Evolutionary conservation across 2,113 vertebrate genomes (phyloP).

Genomic region (Myotis brandtii): DNA sequence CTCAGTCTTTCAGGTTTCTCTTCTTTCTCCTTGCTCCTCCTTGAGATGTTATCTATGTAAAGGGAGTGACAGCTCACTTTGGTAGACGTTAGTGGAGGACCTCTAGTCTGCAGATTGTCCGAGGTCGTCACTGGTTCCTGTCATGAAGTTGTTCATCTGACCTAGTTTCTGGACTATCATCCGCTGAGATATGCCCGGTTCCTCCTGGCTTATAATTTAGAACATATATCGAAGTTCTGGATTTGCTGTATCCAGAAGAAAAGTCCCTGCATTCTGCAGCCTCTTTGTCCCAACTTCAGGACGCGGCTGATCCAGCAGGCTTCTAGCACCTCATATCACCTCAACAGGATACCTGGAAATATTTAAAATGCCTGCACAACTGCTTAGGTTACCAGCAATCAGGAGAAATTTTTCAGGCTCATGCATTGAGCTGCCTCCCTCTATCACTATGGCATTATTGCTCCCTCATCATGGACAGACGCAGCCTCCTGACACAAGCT

Average conservation of each 20-base stretch:
- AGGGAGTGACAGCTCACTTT: background rate
- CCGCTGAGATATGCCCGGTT: background rate
- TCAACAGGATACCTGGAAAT: background rate
- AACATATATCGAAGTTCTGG: background rate
- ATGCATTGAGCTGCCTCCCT: background rate
- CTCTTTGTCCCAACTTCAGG: background rate
- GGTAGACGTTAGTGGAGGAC: background rate
- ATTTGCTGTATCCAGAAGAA: background rate
- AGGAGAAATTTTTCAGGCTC: background rate
- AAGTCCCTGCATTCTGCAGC: background rate
- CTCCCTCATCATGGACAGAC: background rate
- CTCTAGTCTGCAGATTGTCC: background rate
- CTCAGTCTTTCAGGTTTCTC: background rate
- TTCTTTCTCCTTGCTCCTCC: background rate
- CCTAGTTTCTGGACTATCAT: background rate
- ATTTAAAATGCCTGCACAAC: background rate
- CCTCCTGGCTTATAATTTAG: background rate
- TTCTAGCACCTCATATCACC: background rate
- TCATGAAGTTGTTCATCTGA: background rate
- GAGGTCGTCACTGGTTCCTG: background rate
- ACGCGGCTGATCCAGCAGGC: background rate
- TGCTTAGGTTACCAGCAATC: background rate
- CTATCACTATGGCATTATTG: background rate
- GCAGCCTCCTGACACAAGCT: background rate
- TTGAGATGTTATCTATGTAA: background rate